phyloP scores from a whole-genome alignment of 2,797 vertebrate species.

The Toxotes lorentzi region DNA sequence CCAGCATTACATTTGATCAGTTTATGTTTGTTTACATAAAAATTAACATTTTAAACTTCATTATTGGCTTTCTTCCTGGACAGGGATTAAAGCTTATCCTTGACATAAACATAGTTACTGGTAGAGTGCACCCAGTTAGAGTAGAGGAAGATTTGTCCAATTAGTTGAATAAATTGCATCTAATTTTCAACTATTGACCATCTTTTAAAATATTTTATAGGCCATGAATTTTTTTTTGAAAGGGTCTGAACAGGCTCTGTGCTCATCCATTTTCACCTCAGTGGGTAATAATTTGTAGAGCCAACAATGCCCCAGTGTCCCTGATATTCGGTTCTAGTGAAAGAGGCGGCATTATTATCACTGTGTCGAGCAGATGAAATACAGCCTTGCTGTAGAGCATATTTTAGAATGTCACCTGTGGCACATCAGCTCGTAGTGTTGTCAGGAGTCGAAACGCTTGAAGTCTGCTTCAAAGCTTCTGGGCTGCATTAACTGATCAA shows the following conservation, averaged over 20 bases:
- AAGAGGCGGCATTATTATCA: constrained; percentile 2
- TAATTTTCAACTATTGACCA: constrained; percentile 8
- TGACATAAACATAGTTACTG: constrained; percentile 28
- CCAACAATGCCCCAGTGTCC: not conserved
- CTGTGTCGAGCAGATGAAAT: constrained; percentile 39
- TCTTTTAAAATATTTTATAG: not conserved
- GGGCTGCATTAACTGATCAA: constrained; percentile 67
- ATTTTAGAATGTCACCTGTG: constrained; percentile 62
- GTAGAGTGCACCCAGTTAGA: constrained; percentile 4
- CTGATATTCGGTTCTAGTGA: constrained; percentile 25
- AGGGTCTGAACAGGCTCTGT: not conserved
- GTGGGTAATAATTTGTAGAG: not conserved
- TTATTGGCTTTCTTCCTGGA: constrained; percentile 7
- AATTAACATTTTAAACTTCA: not conserved
- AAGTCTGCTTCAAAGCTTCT: constrained; percentile 61
- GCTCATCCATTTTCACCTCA: constrained; percentile 13
- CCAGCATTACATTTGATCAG: not conserved
- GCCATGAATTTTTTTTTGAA: constrained; percentile 15
- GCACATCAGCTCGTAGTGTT: not conserved
- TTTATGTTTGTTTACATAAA: not conserved
- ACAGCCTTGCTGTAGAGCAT: constrained; percentile 49
- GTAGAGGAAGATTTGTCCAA: not conserved
- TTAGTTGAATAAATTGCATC: constrained; percentile 11
- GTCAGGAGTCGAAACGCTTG: constrained; percentile 24
- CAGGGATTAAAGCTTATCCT: not conserved